Evolutionary conservation across 2,113 vertebrate genomes (phyloP).

Genomic region (Hippocampus abdominalis): DNA sequence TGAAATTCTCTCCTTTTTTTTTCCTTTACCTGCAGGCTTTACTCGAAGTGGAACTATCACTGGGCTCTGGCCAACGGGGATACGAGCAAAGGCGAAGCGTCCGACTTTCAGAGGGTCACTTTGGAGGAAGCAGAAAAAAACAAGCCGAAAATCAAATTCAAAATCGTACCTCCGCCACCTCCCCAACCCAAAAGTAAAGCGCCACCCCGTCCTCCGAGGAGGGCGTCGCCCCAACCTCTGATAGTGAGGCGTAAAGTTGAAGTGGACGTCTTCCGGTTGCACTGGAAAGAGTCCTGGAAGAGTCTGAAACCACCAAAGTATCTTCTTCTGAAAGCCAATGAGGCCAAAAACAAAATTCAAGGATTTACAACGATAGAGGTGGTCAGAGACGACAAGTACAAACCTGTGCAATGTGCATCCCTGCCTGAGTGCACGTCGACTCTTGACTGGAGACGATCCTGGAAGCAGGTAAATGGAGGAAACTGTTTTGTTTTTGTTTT

Average conservation of each 20-base stretch:
- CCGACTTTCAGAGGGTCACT: slow-evolving; percentile 37
- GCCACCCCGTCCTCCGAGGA: slow-evolving; percentile 22
- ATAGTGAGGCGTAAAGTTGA: slow-evolving; percentile 49
- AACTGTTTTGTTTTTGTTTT: not conserved
- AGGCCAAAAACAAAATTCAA: slow-evolving; percentile 2
- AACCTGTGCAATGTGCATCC: not conserved
- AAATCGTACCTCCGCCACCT: slow-evolving; percentile 49
- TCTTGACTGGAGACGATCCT: slow-evolving; percentile 43
- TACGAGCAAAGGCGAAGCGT: not conserved
- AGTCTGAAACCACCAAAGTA: slow-evolving; percentile 61
- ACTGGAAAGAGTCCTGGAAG: slow-evolving; percentile 66
- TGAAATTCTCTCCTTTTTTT: not conserved
- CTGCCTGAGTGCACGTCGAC: not conserved
- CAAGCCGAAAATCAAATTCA: slow-evolving; percentile 53
- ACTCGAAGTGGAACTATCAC: slow-evolving; percentile 59
- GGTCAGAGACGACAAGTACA: slow-evolving; percentile 18
- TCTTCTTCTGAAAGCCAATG: slow-evolving; percentile 45
- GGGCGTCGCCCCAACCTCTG: not conserved
- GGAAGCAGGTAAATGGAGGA: slow-evolving; percentile 52
- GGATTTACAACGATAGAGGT: slow-evolving; percentile 36
- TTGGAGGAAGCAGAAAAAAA: slow-evolving; percentile 23
- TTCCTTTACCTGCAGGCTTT: slow-evolving; percentile 27
- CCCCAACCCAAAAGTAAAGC: slow-evolving; percentile 33
- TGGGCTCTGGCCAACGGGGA: slow-evolving; percentile 23
- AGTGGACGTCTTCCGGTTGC: slow-evolving; percentile 53